Percentiles rank a stretch among this genome's conserved stretches.
Evolutionary conservation across 2,797 vertebrate species (phyloP).

Genomic region (Fundulus diaphanus): DNA sequence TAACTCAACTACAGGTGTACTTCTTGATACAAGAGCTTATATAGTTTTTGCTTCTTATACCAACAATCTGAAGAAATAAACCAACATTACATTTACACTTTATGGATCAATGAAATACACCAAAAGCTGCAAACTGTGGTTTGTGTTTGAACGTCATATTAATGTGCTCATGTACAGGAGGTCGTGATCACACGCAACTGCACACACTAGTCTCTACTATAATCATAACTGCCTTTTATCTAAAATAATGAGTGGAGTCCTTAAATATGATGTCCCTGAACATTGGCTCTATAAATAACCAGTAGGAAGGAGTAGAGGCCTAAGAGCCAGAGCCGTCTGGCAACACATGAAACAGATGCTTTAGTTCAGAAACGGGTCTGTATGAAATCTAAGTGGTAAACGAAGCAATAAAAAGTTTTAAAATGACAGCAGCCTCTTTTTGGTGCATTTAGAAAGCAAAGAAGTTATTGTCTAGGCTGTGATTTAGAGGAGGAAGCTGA

Average conservation of each 20-base stretch:
- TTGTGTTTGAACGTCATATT: background rate
- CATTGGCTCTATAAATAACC: slow-evolving; percentile 17
- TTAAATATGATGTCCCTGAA: slow-evolving; percentile 15
- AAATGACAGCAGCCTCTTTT: slow-evolving; percentile 29
- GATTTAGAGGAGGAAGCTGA: slow-evolving; percentile 26
- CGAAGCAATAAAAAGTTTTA: slow-evolving; percentile 24
- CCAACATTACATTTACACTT: background rate
- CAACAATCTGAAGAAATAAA: background rate
- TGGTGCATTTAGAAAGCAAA: background rate
- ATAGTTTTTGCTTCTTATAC: background rate
- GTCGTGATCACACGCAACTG: background rate
- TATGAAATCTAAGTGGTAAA: slow-evolving; percentile 32
- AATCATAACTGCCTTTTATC: slow-evolving; percentile 14
- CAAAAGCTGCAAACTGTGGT: background rate
- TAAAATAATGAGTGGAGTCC: slow-evolving; percentile 4
- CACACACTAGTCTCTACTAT: background rate
- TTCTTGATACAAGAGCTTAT: no score
- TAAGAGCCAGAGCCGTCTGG: slow-evolving; percentile 26
- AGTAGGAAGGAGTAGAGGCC: slow-evolving; percentile 29
- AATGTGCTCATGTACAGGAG: background rate
- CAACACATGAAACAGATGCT: slow-evolving; percentile 30
- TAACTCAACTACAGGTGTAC: no score
- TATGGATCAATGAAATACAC: background rate
- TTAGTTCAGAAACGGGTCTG: slow-evolving; percentile 15
- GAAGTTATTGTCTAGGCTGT: slow-evolving; percentile 1